These are phyloP conservation scores for Stichopus horrens DNA, from an alignment of 53 echinoderm and acorn worm species.

Conservation along the genomic window DNA sequence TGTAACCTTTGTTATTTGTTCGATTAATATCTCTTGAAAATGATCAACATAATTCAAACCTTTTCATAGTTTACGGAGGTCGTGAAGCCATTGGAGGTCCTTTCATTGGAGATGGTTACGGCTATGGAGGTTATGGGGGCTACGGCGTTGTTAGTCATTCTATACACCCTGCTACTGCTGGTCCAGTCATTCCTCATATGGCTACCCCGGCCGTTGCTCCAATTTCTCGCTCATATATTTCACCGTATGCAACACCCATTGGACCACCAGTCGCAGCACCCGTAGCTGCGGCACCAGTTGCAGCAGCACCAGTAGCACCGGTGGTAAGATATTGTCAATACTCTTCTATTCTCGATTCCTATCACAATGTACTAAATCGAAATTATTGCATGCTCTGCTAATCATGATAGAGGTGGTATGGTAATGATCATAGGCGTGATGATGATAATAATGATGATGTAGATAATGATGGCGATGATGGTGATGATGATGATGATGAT, in stretches of 20 bases:
- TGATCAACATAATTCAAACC: background rate
- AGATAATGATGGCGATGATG: too few relatives aligned
- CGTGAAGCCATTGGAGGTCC: background rate
- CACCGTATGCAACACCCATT: conserved; percentile 16
- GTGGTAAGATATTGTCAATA: background rate
- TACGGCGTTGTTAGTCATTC: background rate
- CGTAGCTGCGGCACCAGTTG: conserved; percentile 21
- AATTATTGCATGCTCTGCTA: too few relatives aligned
- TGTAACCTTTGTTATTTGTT: too few relatives aligned
- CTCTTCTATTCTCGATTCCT: background rate
- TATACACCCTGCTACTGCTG: background rate
- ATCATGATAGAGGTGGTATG: too few relatives aligned
- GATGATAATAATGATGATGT: too few relatives aligned
- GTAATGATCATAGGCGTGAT: too few relatives aligned
- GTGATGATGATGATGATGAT: too few relatives aligned
- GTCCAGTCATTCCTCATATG: background rate
- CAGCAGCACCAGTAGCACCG: conserved; percentile 2
- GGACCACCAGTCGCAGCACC: background rate
- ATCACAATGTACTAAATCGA: too few relatives aligned
- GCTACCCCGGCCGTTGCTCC: background rate
- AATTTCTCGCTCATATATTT: background rate
- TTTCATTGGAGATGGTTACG: conserved; percentile 1
- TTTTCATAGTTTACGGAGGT: background rate
- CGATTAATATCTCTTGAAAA: too few relatives aligned
- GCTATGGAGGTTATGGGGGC: conserved; percentile 11